Evolutionary conservation across 2,888 invertebrate species (phyloP).

Genomic region (Ceraclea dissimilis): DNA sequence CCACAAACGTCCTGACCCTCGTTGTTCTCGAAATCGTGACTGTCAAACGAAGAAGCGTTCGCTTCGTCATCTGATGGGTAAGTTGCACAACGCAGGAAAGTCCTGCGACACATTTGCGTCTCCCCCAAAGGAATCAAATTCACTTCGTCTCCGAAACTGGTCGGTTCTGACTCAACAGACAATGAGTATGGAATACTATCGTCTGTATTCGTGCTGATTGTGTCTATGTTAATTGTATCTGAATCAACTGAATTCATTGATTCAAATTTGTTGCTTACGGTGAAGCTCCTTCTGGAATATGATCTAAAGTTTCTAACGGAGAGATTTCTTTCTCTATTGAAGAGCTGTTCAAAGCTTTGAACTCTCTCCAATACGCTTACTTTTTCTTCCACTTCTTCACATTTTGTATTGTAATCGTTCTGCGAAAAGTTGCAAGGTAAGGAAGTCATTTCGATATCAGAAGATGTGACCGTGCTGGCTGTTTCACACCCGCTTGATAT

Average conservation of each 20-base stretch:
- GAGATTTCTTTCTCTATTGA: constrained; percentile 17
- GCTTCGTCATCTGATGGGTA: constrained; percentile 38
- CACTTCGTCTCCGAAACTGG: constrained; percentile 34
- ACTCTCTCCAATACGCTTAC: constrained; percentile 30
- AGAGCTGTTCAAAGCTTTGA: constrained; percentile 29
- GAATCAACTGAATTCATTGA: constrained; percentile 29
- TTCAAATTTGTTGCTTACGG: constrained; percentile 24
- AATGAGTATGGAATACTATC: constrained; percentile 19
- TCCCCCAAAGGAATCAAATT: constrained; percentile 47
- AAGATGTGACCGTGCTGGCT: constrained; percentile 61
- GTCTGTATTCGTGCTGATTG: constrained; percentile 15
- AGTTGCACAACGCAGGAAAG: constrained; percentile 40
- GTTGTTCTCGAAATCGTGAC: constrained; percentile 34
- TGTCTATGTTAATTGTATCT: constrained; percentile 24
- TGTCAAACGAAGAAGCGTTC: constrained; percentile 35
- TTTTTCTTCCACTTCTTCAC: constrained; percentile 39
- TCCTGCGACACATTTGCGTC: constrained; percentile 33
- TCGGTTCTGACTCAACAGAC: constrained; percentile 16
- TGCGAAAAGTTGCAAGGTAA: constrained; percentile 41
- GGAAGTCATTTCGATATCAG: constrained; percentile 49
- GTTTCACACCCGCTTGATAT: constrained; percentile 78
- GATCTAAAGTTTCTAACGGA: constrained; percentile 19
- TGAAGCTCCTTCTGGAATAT: constrained; percentile 24
- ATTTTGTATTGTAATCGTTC: constrained; percentile 37
- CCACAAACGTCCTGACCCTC: constrained; percentile 27